Base-by-base conservation (phyloP, 2,888 invertebrate species). In the Panopea generosa region DNA sequence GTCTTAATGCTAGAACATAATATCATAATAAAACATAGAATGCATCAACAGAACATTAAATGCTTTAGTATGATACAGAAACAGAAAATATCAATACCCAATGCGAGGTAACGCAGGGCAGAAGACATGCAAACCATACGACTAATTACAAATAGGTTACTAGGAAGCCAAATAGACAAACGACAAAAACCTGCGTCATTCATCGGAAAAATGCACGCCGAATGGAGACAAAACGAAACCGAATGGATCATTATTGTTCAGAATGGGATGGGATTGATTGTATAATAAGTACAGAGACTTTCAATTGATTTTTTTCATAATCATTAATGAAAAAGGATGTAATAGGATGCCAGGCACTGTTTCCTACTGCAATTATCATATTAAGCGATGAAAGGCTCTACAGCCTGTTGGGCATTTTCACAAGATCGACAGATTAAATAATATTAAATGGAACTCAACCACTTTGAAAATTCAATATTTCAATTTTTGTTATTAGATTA, bases 321-420 rank as follows among this genome's bases (percentile, higher is more conserved):
- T 56, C 62, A 26, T 38, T 71, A 63, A 62, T 63, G 68, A 68
- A 68, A 71, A 62, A 63, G 53, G 55, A 56, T 49, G 71, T 63
- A 77, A 77, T 38, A 52, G 59, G 76, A 76, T 53, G 66, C 67
- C 18, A n/a, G 61, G 66, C 69, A 49, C 70, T 76, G 70, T 76
- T 66, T 55, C 38, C 40, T 14, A 29, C 60, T 52, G 66, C 63
- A 65, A 72, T 72, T 72, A 66, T 53, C 50, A 65, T 72, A 72
- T 61, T 45, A 60, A 52, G 61, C 45, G 50, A 29, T 61, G 66
- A 66, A 47, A 33, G 66, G 60, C 18, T 9, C 14, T 26, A 53
- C 24, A 26, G 53, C n/a, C 53, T 53, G 27, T 24, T 14, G 26
- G 27, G 53, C 16, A 45, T 45, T 45, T 45, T 45, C 6, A 27